These are phyloP conservation scores for Zygogramma bicolorata DNA, from an alignment of 2,888 invertebrate species.

Conservation along the genomic window DNA sequence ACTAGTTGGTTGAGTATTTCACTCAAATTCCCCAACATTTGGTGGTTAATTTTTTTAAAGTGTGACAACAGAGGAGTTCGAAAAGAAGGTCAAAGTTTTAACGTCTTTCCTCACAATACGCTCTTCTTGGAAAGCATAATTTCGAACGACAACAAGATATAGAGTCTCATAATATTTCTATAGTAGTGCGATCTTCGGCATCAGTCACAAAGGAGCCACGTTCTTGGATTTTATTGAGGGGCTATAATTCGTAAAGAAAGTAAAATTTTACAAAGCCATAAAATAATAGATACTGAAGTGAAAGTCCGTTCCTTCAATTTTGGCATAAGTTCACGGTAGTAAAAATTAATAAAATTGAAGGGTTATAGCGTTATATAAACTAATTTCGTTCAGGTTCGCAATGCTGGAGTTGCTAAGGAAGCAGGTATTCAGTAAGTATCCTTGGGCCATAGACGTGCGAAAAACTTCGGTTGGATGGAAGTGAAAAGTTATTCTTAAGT, in stretches of 20 bases:
- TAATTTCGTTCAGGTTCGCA: conserved; percentile 3
- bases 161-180: conserved; percentile 23
- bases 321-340: conserved; percentile 15
- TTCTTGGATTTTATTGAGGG: conserved; percentile 29
- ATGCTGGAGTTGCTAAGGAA: background rate
- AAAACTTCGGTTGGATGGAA: no score
- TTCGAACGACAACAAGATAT: conserved; percentile 6
- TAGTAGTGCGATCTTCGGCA: conserved; percentile 4
- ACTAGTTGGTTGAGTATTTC: no score
- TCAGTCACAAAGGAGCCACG: conserved; percentile 17
- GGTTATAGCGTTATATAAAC: conserved; percentile 14
- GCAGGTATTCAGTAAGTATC: background rate
- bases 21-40: no score
- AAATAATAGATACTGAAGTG: conserved; percentile 17
- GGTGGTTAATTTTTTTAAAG: background rate
- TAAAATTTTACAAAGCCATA: conserved; percentile 23
- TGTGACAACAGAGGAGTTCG: background rate
- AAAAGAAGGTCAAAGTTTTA: background rate
- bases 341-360: conserved; percentile 9
- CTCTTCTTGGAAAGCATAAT: conserved; percentile 14
- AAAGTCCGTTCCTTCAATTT: conserved; percentile 7
- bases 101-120: background rate
- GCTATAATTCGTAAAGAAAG: conserved; percentile 15
- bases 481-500: no score
- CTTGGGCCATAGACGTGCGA: conserved; percentile 4